Base-by-base conservation (phyloP, 2,797 vertebrate species). In the Microctenopoma steveboyesi region DNA sequence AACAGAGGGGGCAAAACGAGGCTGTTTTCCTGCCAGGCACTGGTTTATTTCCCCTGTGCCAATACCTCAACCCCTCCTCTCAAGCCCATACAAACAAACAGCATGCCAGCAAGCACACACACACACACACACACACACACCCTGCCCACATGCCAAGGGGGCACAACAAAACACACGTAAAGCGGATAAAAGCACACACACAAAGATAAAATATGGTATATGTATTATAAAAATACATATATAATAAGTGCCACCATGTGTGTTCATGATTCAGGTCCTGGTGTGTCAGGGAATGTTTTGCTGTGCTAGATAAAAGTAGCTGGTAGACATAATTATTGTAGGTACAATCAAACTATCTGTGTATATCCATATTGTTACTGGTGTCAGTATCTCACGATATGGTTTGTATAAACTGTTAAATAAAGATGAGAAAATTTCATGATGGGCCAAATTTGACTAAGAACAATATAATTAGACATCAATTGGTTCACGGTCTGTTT, bases 21-120 rank as follows among this genome's bases (percentile, higher is more conserved):
- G 65, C 53, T 54, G 64, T 80, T 82, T 85, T 69, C 77, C 87
- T 88, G 82, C 81, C 86, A 90, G 85, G 84, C 82, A 76, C 56
- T 47, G 64, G 72, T 64, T 90, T 88, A 88, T 90, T 92, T 90
- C 88, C 87, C 86, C 69, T 71, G 86, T 84, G 84, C 81, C 83
- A 65, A 68, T 78, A 55, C 48, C 69, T 39, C 60, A 18, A 42
- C 37, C 33, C 57, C 28, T 5, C 73, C 65, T 42, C 67, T 55
- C 69, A 66, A 58, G 45, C 47, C 65, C 83, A 84, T 83, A 69
- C 75, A 92, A 84, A 89, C 77, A 92, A 86, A 87, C 89, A 88
- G 79, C 65, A 77, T 35, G 62, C 67, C 11, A 43, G 59, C 61
- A 76, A 74, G 33, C 54, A 67, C 57, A 42, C 10, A 8, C 58